These are phyloP conservation scores for Hormaphis cornu DNA, from an alignment of 1,140 invertebrate genomes.

Conservation along the genomic window DNA sequence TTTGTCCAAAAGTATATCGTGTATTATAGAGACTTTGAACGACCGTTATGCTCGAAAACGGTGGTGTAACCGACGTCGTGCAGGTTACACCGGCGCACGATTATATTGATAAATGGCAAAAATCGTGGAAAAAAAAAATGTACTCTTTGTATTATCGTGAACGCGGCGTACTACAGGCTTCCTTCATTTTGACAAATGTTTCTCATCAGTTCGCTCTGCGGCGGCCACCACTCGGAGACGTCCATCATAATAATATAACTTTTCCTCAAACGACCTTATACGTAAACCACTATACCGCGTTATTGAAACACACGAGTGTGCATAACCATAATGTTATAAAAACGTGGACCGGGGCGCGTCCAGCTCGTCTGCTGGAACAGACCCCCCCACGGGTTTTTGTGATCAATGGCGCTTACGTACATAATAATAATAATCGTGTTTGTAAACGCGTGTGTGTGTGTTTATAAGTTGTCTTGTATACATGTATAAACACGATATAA, in stretches of 20 bases:
- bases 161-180: not conserved
- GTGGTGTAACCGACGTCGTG: no score
- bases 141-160: not conserved
- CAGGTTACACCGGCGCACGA: no score
- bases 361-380: not conserved
- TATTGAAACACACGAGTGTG: conserved; percentile 3
- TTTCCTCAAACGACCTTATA: conserved; percentile 2
- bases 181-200: conserved; percentile 17
- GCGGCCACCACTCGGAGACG: not conserved
- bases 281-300: conserved; percentile 12
- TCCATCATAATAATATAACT: not conserved
- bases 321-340: not conserved
- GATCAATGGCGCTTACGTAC: conserved; percentile 22
- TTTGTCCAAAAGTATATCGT: no score
- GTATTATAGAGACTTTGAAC: no score
- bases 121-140: no score
- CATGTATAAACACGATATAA: no score
- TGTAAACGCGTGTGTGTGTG: not conserved
- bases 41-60: no score
- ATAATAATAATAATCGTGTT: not conserved
- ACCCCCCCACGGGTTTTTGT: conserved; percentile 13
- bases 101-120: no score
- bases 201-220: not conserved
- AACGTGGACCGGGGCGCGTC: not conserved
- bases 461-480: not conserved